phyloP scores from a whole-genome alignment of 2,113 vertebrate genomes.

The Sylvilagus bachmani region DNA sequence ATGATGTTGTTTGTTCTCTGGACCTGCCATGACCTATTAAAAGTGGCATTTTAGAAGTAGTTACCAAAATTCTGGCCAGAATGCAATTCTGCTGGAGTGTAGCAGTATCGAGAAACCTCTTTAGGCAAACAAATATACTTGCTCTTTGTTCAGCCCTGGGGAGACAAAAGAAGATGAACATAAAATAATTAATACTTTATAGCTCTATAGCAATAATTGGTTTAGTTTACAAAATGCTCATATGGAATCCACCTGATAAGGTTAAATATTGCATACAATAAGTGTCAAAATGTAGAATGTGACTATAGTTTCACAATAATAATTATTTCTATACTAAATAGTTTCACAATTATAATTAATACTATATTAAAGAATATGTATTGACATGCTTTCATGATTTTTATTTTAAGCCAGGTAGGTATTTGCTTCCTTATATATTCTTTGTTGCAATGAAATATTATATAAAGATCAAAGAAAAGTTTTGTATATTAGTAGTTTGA shows the following conservation, averaged over 20 bases:
- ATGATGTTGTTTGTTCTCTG: conserved; percentile 37
- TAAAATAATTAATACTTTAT: conserved; percentile 43
- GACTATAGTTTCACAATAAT: not conserved
- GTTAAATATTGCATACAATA: not conserved
- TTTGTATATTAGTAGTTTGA: conserved; percentile 43
- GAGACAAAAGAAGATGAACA: not conserved
- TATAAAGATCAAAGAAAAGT: not conserved
- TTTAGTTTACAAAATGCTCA: conserved; percentile 59
- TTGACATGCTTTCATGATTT: not conserved
- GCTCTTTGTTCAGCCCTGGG: not conserved
- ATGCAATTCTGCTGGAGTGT: not conserved
- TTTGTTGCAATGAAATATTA: conserved; percentile 9
- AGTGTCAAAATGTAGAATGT: not conserved
- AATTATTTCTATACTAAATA: too few relatives aligned
- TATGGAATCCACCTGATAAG: not conserved
- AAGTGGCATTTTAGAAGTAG: conserved; percentile 47
- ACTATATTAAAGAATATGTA: conserved; percentile 36
- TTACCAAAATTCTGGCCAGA: conserved; percentile 26
- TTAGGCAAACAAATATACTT: conserved; percentile 29
- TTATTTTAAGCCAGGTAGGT: conserved; percentile 40
- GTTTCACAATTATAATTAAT: not conserved
- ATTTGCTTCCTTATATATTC: conserved; percentile 45
- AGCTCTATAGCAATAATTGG: not conserved
- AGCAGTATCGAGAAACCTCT: not conserved
- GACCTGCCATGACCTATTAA: conserved; percentile 19